Evolutionary conservation across 2,888 invertebrate species (phyloP).

Genomic region (Notodonta ziczac): DNA sequence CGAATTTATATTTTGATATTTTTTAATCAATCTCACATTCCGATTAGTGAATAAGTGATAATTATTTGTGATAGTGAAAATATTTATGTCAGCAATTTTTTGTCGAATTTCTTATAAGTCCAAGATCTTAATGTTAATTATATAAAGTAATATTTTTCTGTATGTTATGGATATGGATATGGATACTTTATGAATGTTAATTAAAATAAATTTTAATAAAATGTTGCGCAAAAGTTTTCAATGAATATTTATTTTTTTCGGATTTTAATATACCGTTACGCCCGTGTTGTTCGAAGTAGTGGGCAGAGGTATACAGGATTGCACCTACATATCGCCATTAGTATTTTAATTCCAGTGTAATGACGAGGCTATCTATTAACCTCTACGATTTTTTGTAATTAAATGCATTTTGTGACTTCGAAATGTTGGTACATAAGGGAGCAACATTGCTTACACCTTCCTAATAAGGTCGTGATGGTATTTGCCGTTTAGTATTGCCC

Average conservation of each 20-base stretch:
- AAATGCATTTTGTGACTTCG: not conserved
- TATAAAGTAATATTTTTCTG: not conserved
- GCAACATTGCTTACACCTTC: no score
- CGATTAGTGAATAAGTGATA: slow-evolving; percentile 6
- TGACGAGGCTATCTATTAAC: no score
- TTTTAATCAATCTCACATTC: not conserved
- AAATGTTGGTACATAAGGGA: not conserved
- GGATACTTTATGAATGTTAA: not conserved
- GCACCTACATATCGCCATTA: no score
- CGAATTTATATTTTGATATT: not conserved
- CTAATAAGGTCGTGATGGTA: no score
- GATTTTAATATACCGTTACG: no score
- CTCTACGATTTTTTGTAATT: no score
- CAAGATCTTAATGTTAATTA: not conserved
- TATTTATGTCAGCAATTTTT: not conserved
- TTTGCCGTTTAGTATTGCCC: not conserved
- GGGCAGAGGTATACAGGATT: no score
- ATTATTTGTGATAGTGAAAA: slow-evolving; percentile 8
- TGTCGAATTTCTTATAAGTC: not conserved
- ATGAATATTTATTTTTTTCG: no score
- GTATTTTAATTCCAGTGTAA: no score
- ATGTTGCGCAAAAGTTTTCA: not conserved
- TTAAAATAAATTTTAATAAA: not conserved
- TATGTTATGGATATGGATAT: not conserved
- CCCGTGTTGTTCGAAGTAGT: no score